Evolutionary conservation across 2,113 vertebrate genomes (phyloP), one percentile per base, ranked within the genome.

Genomic region (Pipa parva): DNA sequence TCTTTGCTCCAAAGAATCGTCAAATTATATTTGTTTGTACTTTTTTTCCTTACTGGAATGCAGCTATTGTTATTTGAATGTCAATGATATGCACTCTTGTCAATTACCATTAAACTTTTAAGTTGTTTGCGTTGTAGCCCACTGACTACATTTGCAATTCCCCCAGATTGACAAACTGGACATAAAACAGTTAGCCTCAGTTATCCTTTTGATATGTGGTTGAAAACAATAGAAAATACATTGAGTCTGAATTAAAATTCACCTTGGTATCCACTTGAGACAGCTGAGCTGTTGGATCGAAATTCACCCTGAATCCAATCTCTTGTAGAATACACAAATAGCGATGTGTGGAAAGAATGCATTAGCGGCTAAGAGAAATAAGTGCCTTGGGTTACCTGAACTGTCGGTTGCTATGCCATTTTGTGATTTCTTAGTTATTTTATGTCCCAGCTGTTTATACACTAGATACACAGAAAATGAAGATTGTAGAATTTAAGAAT

Each of bases 221-320:
- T 21, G 18, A 12, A 59, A 69, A 69, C 37, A 60, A 42, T 29
- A 8, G 48, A 36, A 49, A 58, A 31, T 20, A 51, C 18, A 56
- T 21, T 11, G 26, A 59, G 46, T 39, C 24, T 57, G 27, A 45
- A 58, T 59, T 59, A 42, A 24, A 59, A 59, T 59, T 68, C 65
- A 51, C 46, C n/a, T 68, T 59, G 56, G 39, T 36, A 48, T 48
- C 31, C 56, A 52, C 56, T 51, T 10, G 48, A 59, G 56, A 68
- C 36, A 59, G 26, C 29, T 42, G 45, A 60, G 56, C 17, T 18
- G 11, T n/a, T 36, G 24, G 55, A 68, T 39, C 33, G 31, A 59
- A 59, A 39, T 39, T 18, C 29, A 17, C 45, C 22, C 46, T 26
- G 29, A 59, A 68, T 51, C 17, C 29, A 21, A 31, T 59, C 65